These are phyloP conservation scores for Creontiades dilutus DNA, from an alignment of 2,888 invertebrate species.

Conservation along the genomic window DNA sequence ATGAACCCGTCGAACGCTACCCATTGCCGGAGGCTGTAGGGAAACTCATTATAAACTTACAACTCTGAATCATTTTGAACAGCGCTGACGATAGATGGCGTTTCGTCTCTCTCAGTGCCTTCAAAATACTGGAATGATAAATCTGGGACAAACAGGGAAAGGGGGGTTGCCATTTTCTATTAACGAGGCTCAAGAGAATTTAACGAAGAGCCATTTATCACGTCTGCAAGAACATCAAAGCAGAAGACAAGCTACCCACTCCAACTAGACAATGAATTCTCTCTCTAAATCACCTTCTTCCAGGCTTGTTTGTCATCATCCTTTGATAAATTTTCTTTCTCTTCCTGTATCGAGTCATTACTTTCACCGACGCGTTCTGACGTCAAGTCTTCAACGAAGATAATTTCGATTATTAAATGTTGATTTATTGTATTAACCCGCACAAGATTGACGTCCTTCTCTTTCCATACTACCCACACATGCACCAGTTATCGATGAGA, in stretches of 20 bases:
- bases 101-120: background rate
- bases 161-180: background rate
- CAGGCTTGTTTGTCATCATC: background rate
- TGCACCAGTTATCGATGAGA: too few species aligned
- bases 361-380: too few species aligned
- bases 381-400: too few species aligned
- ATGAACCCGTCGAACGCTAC: too few species aligned
- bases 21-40: too few species aligned
- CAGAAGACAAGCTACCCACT: background rate
- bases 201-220: background rate
- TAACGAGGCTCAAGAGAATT: background rate
- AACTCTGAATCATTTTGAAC: background rate
- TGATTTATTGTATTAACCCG: too few species aligned
- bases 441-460: too few species aligned
- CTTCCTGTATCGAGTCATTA: too few species aligned
- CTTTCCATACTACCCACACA: too few species aligned
- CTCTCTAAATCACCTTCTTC: conserved; percentile 4
- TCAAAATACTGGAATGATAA: background rate
- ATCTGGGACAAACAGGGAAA: background rate
- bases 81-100: background rate
- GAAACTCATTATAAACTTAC: too few species aligned
- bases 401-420: too few species aligned
- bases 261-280: conserved; percentile 18
- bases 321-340: background rate
- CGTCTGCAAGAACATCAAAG: conserved; percentile 20